A percentile compares a stretch with the other conserved stretches of the same genome.
Conservation (phyloP, 2,888 invertebrate genomes). For the Lasioglossum leucozonium region DNA sequence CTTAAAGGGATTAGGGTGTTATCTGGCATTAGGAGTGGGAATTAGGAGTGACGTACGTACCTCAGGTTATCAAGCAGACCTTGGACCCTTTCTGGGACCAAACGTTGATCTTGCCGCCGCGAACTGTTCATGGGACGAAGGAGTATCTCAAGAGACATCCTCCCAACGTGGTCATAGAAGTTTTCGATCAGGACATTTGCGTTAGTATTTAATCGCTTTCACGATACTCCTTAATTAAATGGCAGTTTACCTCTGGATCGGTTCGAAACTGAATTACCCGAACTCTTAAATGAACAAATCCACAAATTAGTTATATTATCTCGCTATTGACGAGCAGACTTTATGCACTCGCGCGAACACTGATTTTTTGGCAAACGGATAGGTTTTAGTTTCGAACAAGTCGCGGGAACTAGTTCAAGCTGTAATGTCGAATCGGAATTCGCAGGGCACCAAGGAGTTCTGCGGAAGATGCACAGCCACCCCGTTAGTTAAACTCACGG, state of each 20-base stretch:
- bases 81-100: conserved; percentile 88
- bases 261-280: background rate
- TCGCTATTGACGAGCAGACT: background rate
- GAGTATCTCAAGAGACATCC: conserved; percentile 83
- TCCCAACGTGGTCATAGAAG: conserved; percentile 84
- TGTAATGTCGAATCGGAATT: conserved; percentile 13
- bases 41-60: background rate
- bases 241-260: background rate
- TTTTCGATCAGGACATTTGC: conserved; percentile 85
- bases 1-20: background rate
- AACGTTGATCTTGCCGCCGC: conserved; percentile 85
- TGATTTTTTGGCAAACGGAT: background rate
- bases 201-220: conserved; percentile 75
- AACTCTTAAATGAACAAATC: background rate
- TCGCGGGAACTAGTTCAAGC: background rate
- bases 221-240: background rate
- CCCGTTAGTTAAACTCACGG: conserved; percentile 83
- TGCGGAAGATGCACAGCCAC: conserved; percentile 84
- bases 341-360: background rate
- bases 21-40: background rate
- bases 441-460: conserved; percentile 81
- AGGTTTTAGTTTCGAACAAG: background rate
- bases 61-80: conserved; percentile 82
- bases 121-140: conserved; percentile 83
- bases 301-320: background rate